phyloP scores from a whole-genome alignment of 2,888 invertebrate genomes.

The Zhengitettix transpicula region DNA sequence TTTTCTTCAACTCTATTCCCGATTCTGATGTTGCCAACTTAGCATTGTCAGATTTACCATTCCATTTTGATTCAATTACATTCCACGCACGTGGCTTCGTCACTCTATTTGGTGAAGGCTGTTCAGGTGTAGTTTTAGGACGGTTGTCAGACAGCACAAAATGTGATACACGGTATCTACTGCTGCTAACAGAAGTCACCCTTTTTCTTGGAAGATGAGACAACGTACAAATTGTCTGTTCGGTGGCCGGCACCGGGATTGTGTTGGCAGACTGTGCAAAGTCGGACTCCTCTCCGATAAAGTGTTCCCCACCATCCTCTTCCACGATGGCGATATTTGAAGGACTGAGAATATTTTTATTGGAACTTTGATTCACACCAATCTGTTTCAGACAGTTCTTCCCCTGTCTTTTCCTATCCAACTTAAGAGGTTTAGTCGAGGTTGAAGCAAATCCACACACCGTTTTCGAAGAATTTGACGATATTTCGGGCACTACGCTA shows the following conservation, averaged over 20 bases:
- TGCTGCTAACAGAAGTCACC: constrained; percentile 14
- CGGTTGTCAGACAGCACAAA: constrained; percentile 22
- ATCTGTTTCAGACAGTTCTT: background rate
- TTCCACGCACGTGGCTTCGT: constrained; percentile 22
- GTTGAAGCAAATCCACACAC: no score
- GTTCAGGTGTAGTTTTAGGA: constrained; percentile 25
- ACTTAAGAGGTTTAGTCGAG: no score
- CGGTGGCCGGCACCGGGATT: constrained; percentile 16
- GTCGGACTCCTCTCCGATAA: constrained; percentile 5
- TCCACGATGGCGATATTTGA: constrained; percentile 19
- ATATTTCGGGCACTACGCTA: no score
- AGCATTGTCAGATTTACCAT: background rate
- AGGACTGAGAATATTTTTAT: constrained; percentile 9
- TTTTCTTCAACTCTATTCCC: background rate
- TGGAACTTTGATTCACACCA: background rate
- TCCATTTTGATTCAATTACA: constrained; percentile 16
- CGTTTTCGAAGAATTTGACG: no score
- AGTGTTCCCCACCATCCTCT: constrained; percentile 16
- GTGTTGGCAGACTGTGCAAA: background rate
- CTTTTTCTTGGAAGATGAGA: constrained; percentile 16
- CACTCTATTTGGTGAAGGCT: constrained; percentile 14
- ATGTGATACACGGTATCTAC: constrained; percentile 18
- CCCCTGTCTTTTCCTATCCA: background rate
- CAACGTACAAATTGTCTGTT: constrained; percentile 17
- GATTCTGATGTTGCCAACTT: background rate